Conservation (phyloP, 2,797 vertebrate genomes). For the Chelidonichthys spinosus region DNA sequence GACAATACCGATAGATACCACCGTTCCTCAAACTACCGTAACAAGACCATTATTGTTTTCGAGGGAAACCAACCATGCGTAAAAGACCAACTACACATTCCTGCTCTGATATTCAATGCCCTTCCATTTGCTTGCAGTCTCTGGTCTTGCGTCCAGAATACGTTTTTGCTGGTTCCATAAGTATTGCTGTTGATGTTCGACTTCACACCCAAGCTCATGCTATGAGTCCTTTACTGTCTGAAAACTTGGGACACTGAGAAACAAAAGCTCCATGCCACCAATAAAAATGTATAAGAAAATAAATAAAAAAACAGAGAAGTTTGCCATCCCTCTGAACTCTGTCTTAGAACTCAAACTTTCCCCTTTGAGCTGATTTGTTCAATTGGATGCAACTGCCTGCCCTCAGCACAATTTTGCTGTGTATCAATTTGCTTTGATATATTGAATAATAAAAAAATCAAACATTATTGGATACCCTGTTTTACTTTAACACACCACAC, state of each 20-base stretch:
- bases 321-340: constrained; percentile 71
- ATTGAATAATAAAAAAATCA: constrained; percentile 74
- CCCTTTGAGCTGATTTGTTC: constrained; percentile 72
- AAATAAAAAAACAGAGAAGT: constrained; percentile 45
- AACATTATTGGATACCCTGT: constrained; percentile 30
- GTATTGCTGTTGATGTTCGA: constrained; percentile 68
- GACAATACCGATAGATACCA: constrained; percentile 36
- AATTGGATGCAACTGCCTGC: constrained; percentile 77
- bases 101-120: constrained; percentile 57
- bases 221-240: constrained; percentile 82
- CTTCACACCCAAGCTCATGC: constrained; percentile 58
- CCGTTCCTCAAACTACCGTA: constrained; percentile 35
- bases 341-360: constrained; percentile 53
- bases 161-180: constrained; percentile 63
- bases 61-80: constrained; percentile 42
- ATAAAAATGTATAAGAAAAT: constrained; percentile 42
- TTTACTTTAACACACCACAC: constrained; percentile 19
- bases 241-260: constrained; percentile 77
- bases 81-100: constrained; percentile 62
- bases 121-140: constrained; percentile 70
- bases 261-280: constrained; percentile 47
- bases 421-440: constrained; percentile 80
- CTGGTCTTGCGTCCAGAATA: constrained; percentile 66
- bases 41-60: constrained; percentile 43
- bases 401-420: constrained; percentile 83